phyloP scores from a whole-genome alignment of 30 jellyfish, hydroid and myxozoan species.

The Aurelia sp. region DNA sequence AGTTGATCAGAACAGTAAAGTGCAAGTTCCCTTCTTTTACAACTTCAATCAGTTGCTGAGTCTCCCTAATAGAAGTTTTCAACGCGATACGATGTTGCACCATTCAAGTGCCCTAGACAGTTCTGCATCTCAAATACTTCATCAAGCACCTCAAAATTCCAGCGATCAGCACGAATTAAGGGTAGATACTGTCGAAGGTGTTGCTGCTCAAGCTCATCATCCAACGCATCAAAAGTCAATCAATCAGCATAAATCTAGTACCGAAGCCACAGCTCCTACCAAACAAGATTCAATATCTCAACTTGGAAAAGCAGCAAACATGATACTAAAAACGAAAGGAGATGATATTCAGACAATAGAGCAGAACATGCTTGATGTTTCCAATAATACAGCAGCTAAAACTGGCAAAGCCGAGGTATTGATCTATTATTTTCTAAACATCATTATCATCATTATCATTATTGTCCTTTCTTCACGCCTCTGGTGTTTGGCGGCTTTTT shows the following conservation, averaged over 20 bases:
- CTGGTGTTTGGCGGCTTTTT: no score
- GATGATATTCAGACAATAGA: neutral
- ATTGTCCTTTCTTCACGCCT: no score
- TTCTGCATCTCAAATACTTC: neutral
- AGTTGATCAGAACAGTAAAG: constrained; percentile 44
- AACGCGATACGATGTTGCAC: neutral
- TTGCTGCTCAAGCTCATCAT: neutral
- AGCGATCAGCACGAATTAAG: neutral
- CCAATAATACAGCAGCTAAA: no score
- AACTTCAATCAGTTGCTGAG: constrained; percentile 53
- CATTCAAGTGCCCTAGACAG: neutral
- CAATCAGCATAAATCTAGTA: neutral
- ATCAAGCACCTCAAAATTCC: neutral
- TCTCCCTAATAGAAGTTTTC: constrained; percentile 15
- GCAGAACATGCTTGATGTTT: no score
- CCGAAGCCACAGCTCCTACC: neutral
- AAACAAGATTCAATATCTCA: constrained; percentile 52
- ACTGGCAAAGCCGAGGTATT: no score
- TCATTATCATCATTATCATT: no score
- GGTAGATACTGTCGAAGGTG: neutral
- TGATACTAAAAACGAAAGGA: constrained; percentile 15
- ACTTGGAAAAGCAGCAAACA: constrained; percentile 70
- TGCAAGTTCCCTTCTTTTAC: constrained; percentile 43
- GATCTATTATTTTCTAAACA: no score
- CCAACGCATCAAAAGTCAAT: neutral